Evolutionary conservation across 2,797 vertebrate genomes (phyloP).

Genomic region (Margarornis squamiger): DNA sequence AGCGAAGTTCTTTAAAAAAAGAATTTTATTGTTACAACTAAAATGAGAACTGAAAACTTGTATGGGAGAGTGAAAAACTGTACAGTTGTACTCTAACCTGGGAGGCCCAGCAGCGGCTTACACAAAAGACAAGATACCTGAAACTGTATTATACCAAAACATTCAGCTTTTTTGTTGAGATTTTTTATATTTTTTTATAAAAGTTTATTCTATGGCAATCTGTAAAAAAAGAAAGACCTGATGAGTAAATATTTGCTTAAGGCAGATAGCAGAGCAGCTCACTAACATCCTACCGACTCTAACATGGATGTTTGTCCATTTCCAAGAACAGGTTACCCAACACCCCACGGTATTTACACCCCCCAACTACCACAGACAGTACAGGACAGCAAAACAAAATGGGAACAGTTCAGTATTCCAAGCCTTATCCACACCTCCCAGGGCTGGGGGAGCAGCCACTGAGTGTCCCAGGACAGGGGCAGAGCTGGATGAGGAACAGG

Average conservation of each 20-base stretch:
- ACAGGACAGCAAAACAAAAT: constrained; percentile 62
- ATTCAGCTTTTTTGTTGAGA: constrained; percentile 64
- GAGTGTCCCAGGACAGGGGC: neutral
- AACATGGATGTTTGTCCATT: constrained; percentile 65
- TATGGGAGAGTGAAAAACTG: constrained; percentile 76
- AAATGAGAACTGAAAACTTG: constrained; percentile 77
- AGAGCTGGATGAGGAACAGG: neutral
- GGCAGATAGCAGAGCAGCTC: constrained; percentile 81
- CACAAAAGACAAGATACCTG: constrained; percentile 74
- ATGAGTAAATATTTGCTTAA: constrained; percentile 80
- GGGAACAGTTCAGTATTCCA: constrained; percentile 33
- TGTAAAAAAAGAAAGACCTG: constrained; percentile 77
- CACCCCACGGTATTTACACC: constrained; percentile 73
- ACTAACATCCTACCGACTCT: constrained; percentile 73
- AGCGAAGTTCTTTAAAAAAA: constrained; percentile 74
- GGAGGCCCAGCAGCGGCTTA: constrained; percentile 73
- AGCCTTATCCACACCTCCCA: constrained; percentile 62
- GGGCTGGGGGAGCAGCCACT: neutral
- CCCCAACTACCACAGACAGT: constrained; percentile 69
- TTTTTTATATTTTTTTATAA: constrained; percentile 53
- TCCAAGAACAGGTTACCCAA: constrained; percentile 71
- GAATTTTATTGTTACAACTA: constrained; percentile 80
- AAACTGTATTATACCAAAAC: constrained; percentile 75
- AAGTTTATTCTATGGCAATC: constrained; percentile 76
- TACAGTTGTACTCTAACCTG: constrained; percentile 74